Percentiles rank a stretch among this genome's conserved stretches.
Conservation (phyloP, 2,888 invertebrate species). For the Scaptomyza reducta region DNA sequence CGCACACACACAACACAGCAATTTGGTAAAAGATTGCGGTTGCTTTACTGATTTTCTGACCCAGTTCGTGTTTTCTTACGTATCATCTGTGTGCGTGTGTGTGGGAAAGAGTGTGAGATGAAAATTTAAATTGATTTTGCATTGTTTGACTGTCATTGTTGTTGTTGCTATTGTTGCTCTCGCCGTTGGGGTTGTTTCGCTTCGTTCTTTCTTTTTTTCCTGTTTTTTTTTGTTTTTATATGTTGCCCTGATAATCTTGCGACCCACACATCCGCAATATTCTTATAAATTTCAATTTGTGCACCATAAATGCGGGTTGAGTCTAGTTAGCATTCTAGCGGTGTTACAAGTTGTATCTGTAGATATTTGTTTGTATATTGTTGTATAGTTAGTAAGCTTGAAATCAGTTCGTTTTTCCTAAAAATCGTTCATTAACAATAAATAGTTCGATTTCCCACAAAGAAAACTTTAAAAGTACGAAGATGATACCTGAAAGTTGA, state of each 20-base stretch:
- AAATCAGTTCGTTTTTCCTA: not conserved
- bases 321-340: conserved; percentile 26
- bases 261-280: conserved; percentile 54
- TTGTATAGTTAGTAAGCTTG: not conserved
- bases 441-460: not conserved
- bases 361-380: not conserved
- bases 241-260: conserved; percentile 43
- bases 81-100: conserved; percentile 24
- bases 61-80: conserved; percentile 58
- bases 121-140: conserved; percentile 82
- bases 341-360: conserved; percentile 6
- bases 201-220: not conserved
- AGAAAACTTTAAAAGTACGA: no score
- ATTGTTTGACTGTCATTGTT: conserved; percentile 75
- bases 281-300: conserved; percentile 81
- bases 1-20: conserved; percentile 57
- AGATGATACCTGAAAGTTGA: no score
- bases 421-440: not conserved
- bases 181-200: conserved; percentile 47
- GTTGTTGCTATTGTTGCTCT: conserved; percentile 62
- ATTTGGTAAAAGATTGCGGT: conserved; percentile 80
- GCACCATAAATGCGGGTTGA: conserved; percentile 48
- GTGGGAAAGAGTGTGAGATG: conserved; percentile 55
- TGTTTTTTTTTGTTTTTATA: conserved; percentile 33
- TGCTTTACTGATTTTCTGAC: conserved; percentile 79